These are phyloP conservation scores for Maniola hyperantus DNA, from an alignment of 2,888 invertebrate genomes.

Conservation along the genomic window DNA sequence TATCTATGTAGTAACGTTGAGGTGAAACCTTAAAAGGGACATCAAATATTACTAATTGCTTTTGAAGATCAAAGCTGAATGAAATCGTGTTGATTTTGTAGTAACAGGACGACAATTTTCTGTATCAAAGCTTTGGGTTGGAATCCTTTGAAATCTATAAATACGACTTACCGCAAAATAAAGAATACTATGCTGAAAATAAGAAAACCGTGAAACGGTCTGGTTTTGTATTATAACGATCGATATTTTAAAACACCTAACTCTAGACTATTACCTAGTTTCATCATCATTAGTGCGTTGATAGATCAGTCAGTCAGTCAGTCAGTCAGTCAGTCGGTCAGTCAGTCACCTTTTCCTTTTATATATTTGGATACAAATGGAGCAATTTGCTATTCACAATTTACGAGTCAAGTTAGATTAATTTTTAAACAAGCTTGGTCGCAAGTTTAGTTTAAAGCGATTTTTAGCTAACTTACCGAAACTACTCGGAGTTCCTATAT, in stretches of 20 bases:
- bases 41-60: conserved; percentile 30
- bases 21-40: conserved; percentile 10
- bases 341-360: too few relatives aligned
- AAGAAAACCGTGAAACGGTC: neutral
- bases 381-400: conserved; percentile 12
- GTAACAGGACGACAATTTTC: neutral
- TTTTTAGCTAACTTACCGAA: conserved; percentile 26
- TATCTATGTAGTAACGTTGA: too few relatives aligned
- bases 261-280: too few relatives aligned
- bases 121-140: neutral
- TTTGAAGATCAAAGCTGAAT: conserved; percentile 12
- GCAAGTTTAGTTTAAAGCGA: conserved; percentile 25
- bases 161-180: conserved; percentile 15
- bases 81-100: conserved; percentile 11
- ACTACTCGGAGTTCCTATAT: conserved; percentile 26
- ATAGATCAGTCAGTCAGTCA: too few relatives aligned
- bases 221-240: too few relatives aligned
- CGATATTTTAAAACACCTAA: too few relatives aligned
- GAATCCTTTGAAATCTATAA: conserved; percentile 7
- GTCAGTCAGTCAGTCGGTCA: too few relatives aligned
- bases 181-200: too few relatives aligned
- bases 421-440: conserved; percentile 27
- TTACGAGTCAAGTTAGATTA: conserved; percentile 32
- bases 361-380: conserved; percentile 3
- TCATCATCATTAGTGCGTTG: too few relatives aligned